Percentiles rank a stretch among this genome's conserved stretches.
phyloP scores from a whole-genome alignment of 1,140 invertebrate species.

The Drosophila sucinea region DNA sequence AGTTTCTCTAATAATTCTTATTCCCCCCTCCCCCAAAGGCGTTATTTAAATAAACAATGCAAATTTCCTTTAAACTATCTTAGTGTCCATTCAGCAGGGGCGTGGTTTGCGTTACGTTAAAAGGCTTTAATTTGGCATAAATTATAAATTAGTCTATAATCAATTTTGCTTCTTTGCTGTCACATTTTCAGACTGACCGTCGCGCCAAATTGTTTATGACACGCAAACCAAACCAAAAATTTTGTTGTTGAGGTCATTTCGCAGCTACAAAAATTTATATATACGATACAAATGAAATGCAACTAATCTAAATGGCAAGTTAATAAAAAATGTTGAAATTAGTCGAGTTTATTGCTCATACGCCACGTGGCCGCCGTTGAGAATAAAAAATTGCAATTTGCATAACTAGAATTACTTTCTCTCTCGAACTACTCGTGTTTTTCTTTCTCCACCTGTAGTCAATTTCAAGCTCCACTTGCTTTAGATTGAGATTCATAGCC shows the following conservation, averaged over 20 bases:
- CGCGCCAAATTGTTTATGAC: conserved; percentile 61
- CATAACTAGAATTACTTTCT: conserved; percentile 30
- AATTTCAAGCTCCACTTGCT: conserved; percentile 70
- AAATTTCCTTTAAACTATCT: not conserved
- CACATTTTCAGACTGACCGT: conserved; percentile 21
- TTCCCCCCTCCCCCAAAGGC: too few species aligned
- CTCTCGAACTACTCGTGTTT: not conserved
- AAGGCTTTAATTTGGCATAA: conserved; percentile 56
- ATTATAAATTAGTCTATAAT: conserved; percentile 64
- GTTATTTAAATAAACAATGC: too few species aligned
- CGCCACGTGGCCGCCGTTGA: not conserved
- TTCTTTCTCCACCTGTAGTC: conserved; percentile 22
- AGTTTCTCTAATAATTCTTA: too few species aligned
- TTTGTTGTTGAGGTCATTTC: conserved; percentile 44
- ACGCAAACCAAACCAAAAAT: conserved; percentile 42
- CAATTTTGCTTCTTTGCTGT: conserved; percentile 51
- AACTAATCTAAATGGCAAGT: conserved; percentile 1
- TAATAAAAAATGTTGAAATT: too few species aligned
- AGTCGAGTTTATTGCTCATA: not conserved
- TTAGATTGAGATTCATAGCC: conserved; percentile 30
- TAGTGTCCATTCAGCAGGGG: conserved; percentile 39
- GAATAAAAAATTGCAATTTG: conserved; percentile 54
- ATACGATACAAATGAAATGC: conserved; percentile 31
- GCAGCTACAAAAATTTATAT: not conserved
- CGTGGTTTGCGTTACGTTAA: conserved; percentile 41